phyloP scores from a whole-genome alignment of 2,113 vertebrate species.

The Rhegmatorhina hoffmannsi region DNA sequence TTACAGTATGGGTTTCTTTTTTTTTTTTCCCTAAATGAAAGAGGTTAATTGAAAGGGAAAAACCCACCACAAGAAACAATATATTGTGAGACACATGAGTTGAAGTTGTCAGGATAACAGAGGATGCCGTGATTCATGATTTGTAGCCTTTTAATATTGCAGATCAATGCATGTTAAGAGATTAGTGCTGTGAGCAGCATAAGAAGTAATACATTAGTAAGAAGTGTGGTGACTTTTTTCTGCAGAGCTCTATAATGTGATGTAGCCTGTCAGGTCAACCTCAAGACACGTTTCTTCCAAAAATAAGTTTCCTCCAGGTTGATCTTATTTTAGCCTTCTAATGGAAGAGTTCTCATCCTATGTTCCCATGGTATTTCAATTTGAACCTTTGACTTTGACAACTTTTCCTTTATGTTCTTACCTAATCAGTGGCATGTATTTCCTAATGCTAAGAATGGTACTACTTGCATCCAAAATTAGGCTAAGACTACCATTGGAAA shows the following conservation, averaged over 20 bases:
- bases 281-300: neutral
- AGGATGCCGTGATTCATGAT: neutral
- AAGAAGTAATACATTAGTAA: neutral
- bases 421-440: neutral
- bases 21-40: neutral
- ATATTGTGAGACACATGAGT: neutral
- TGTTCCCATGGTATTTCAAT: neutral
- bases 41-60: neutral
- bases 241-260: neutral
- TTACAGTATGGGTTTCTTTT: neutral
- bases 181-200: neutral
- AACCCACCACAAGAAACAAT: neutral
- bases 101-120: neutral
- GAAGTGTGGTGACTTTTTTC: neutral
- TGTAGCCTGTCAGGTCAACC: neutral
- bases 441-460: neutral
- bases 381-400: neutral
- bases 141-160: neutral
- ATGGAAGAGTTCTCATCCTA: neutral
- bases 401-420: neutral
- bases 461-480: neutral
- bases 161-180: neutral
- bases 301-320: neutral
- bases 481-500: neutral
- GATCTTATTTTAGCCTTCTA: neutral